A percentile compares a stretch with the other conserved stretches of the same genome.
Conservation (phyloP, 2,113 vertebrate genomes). For the Crypturellus undulatus region DNA sequence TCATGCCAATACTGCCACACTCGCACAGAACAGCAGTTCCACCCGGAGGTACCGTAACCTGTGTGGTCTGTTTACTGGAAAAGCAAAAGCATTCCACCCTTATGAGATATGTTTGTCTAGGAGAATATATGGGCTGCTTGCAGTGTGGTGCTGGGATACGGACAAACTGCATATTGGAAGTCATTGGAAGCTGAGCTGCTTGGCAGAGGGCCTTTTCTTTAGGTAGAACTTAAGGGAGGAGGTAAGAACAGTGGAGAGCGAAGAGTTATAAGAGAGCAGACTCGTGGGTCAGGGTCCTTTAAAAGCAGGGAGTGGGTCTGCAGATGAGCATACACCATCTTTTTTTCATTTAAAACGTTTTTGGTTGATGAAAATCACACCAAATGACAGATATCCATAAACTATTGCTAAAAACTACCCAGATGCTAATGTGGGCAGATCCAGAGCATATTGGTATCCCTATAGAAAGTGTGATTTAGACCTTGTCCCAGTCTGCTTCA, state of each 20-base stretch:
- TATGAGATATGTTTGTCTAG: neutral
- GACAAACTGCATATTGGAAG: neutral
- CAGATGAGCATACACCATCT: neutral
- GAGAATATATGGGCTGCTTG: neutral
- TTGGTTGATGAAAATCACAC: neutral
- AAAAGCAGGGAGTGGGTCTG: neutral
- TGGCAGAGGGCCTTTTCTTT: neutral
- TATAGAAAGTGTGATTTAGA: constrained; percentile 39
- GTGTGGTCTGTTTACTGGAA: neutral
- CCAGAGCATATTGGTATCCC: neutral
- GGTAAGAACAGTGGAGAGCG: neutral
- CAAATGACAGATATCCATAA: neutral
- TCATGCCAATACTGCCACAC: constrained; percentile 97
- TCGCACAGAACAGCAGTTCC: constrained; percentile 96
- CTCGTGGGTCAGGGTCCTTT: neutral
- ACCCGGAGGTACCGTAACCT: constrained; percentile 87
- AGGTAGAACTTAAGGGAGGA: neutral
- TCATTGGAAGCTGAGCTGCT: constrained; percentile 5
- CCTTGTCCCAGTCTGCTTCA: constrained; percentile 47
- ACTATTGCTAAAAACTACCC: neutral
- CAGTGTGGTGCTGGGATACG: neutral
- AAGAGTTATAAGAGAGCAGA: neutral
- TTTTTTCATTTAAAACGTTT: neutral
- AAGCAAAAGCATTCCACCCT: neutral
- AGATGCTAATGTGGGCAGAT: neutral